A percentile compares a stretch with the other conserved stretches of the same genome.
Conservation (phyloP, 2,797 vertebrate species). For the Pelodytes ibericus region DNA sequence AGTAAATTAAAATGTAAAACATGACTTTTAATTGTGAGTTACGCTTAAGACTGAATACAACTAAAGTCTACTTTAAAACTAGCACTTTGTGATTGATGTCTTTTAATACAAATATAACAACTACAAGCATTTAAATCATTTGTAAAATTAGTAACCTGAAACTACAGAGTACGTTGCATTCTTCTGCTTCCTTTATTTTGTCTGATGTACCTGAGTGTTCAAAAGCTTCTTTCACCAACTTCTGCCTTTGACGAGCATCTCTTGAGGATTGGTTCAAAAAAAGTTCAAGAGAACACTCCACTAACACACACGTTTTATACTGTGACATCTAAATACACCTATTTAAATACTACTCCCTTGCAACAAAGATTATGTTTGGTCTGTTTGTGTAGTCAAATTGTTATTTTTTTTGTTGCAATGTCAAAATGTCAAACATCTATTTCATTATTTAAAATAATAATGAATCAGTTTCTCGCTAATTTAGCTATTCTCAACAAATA, state of each 20-base stretch:
- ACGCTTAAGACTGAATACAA: no score
- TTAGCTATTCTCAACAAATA: no score
- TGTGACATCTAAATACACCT: not conserved
- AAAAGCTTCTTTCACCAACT: not conserved
- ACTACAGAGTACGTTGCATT: not conserved
- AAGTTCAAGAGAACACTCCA: not conserved
- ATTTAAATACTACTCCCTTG: not conserved
- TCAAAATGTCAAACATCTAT: no score
- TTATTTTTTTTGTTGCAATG: no score
- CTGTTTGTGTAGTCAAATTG: not conserved
- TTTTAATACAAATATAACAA: not conserved
- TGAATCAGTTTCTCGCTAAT: no score
- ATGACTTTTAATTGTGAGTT: no score
- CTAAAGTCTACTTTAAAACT: not conserved
- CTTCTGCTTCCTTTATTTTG: not conserved
- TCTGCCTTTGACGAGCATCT: not conserved
- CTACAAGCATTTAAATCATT: not conserved
- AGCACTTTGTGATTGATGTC: not conserved
- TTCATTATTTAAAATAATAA: no score
- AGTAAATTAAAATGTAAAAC: no score
- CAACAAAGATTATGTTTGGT: not conserved
- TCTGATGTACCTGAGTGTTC: not conserved
- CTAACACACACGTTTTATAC: not conserved
- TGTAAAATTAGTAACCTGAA: not conserved
- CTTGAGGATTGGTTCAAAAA: not conserved